Evolutionary conservation across 2,888 invertebrate genomes (phyloP).

Genomic region (Lasioglossum calceatum): DNA sequence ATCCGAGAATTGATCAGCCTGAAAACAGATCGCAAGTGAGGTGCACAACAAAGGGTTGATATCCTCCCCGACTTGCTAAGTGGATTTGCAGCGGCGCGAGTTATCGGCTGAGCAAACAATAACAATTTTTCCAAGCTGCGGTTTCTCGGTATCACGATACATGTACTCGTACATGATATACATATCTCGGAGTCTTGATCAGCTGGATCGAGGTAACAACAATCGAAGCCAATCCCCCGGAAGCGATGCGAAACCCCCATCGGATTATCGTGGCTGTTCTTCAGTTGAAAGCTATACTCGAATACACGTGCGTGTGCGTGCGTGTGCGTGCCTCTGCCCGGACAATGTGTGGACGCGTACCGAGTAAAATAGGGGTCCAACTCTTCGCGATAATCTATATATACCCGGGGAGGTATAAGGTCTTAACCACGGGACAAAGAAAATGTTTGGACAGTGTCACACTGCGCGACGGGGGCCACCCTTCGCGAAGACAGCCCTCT

Average conservation of each 20-base stretch:
- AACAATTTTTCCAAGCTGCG: conserved; percentile 22
- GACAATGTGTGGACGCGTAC: not conserved
- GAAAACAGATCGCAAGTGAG: not conserved
- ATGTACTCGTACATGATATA: conserved; percentile 35
- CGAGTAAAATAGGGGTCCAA: conserved; percentile 62
- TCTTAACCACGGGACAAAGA: conserved; percentile 84
- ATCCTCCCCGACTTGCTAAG: not conserved
- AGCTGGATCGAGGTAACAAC: conserved; percentile 71
- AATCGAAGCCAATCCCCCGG: conserved; percentile 74
- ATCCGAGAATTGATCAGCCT: not conserved
- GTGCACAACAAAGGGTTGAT: not conserved
- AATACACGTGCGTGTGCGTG: not conserved
- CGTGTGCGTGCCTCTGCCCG: conserved; percentile 1
- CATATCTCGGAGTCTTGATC: conserved; percentile 73
- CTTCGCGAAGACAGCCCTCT: conserved; percentile 74
- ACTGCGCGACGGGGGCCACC: conserved; percentile 75
- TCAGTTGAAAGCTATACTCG: conserved; percentile 73
- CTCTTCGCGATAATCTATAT: conserved; percentile 78
- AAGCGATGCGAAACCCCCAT: conserved; percentile 78
- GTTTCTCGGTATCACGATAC: conserved; percentile 17
- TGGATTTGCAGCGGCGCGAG: not conserved
- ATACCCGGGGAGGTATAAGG: conserved; percentile 73
- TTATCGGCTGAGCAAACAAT: conserved; percentile 17
- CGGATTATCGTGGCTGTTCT: conserved; percentile 78
- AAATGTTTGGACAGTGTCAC: conserved; percentile 84